These are phyloP conservation scores for Luperina nickerlii DNA, from an alignment of 2,888 invertebrate genomes.

Conservation along the genomic window DNA sequence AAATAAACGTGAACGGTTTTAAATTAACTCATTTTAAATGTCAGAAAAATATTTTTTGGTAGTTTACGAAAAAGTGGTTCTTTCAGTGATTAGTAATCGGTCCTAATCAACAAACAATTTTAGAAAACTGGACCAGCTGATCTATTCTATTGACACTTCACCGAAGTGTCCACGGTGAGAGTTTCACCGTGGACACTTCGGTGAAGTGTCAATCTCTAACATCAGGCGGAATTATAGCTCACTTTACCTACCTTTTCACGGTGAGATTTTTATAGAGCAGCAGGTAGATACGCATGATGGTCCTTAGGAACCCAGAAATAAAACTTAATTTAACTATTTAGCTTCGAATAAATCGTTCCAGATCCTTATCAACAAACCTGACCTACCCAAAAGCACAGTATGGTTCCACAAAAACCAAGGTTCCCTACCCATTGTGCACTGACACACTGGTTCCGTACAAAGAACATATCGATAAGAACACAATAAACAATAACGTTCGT, in stretches of 20 bases:
- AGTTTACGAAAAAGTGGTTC: background rate
- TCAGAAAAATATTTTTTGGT: background rate
- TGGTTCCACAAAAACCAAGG: conserved; percentile 83
- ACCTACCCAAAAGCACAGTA: conserved; percentile 55
- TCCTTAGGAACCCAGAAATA: background rate
- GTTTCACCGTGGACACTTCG: background rate
- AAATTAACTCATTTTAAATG: background rate
- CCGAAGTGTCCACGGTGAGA: too few relatives aligned
- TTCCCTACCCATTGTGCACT: conserved; percentile 79
- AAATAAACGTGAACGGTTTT: background rate
- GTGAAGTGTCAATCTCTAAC: too few relatives aligned
- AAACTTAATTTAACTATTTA: background rate
- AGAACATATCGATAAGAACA: conserved; percentile 88
- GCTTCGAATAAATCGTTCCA: conserved; percentile 7
- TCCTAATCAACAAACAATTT: background rate
- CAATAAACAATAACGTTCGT: conserved; percentile 89
- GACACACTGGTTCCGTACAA: conserved; percentile 77
- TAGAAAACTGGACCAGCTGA: background rate
- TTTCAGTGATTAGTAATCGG: background rate
- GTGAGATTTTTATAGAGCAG: too few relatives aligned
- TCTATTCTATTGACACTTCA: too few relatives aligned
- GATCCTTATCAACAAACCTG: conserved; percentile 34
- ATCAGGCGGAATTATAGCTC: background rate
- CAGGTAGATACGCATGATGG: too few relatives aligned
- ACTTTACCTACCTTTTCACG: background rate